Percentiles rank a stretch among this genome's conserved stretches.
Evolutionary conservation across 2,888 invertebrate species (phyloP).

Genomic region (Nomada fabriciana): DNA sequence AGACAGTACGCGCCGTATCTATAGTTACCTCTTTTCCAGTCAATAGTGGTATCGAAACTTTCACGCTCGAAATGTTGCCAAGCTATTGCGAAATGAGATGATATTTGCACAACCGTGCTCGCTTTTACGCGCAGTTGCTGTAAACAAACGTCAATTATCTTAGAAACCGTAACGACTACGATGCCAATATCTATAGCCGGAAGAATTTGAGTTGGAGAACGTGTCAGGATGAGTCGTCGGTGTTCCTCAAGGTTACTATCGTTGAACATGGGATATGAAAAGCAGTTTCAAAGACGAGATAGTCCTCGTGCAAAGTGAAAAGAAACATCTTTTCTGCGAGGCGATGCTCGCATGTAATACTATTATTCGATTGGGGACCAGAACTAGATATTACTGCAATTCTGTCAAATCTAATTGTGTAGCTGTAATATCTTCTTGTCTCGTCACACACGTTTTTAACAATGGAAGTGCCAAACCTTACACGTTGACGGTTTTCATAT

Average conservation of each 20-base stretch:
- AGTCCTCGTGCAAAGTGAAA: neutral
- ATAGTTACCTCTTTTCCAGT: constrained; percentile 46
- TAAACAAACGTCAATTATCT: constrained; percentile 17
- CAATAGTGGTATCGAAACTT: constrained; percentile 52
- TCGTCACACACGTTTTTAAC: too few relatives aligned
- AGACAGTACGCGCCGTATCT: constrained; percentile 24
- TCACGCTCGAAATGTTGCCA: constrained; percentile 50
- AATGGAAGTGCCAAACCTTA: too few relatives aligned
- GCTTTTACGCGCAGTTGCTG: neutral
- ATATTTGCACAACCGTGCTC: constrained; percentile 44
- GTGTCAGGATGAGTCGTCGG: constrained; percentile 9
- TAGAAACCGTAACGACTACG: neutral
- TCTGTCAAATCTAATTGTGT: too few relatives aligned
- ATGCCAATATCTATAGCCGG: neutral
- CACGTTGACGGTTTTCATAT: too few relatives aligned
- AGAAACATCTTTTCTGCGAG: too few relatives aligned
- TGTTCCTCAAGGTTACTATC: constrained; percentile 43
- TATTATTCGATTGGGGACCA: too few relatives aligned
- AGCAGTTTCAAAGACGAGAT: neutral
- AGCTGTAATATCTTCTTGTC: too few relatives aligned
- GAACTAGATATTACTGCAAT: too few relatives aligned
- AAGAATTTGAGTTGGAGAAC: neutral
- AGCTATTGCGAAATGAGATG: constrained; percentile 52
- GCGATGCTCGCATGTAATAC: too few relatives aligned
- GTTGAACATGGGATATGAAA: neutral